Conservation (phyloP, 2,888 invertebrate species). For the Drosophila koepferae region DNA sequence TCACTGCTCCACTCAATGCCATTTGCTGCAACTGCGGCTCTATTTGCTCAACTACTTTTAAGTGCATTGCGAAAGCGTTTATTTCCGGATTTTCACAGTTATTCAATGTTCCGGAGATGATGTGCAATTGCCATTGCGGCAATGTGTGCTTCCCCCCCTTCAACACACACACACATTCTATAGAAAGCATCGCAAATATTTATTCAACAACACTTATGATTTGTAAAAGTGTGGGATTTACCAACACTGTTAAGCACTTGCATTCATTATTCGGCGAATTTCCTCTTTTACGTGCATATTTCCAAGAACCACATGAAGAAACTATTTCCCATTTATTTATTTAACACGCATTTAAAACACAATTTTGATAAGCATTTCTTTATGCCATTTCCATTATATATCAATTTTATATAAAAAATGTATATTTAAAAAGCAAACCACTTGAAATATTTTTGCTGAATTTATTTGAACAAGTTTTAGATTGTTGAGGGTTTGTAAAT, state of each 20-base stretch:
- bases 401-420: no score
- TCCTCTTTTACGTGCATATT: slow-evolving; percentile 1
- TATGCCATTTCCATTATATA: not conserved
- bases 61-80: slow-evolving; percentile 68
- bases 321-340: slow-evolving; percentile 21
- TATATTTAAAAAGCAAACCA: no score
- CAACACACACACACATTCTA: not conserved
- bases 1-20: slow-evolving; percentile 23
- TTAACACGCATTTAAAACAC: slow-evolving; percentile 10
- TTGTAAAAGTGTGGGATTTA: slow-evolving; percentile 20
- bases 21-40: slow-evolving; percentile 29
- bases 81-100: slow-evolving; percentile 69
- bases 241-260: not conserved
- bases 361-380: not conserved
- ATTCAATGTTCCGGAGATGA: slow-evolving; percentile 44
- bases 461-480: not conserved
- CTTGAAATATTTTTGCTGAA: not conserved
- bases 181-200: slow-evolving; percentile 44
- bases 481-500: no score
- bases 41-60: slow-evolving; percentile 70
- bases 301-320: not conserved
- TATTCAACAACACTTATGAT: slow-evolving; percentile 17
- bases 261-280: not conserved
- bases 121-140: slow-evolving; percentile 19
- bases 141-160: slow-evolving; percentile 8